These are phyloP conservation scores for Eospalax fontanierii DNA, from an alignment of 2,797 vertebrate species.

Conservation along the genomic window DNA sequence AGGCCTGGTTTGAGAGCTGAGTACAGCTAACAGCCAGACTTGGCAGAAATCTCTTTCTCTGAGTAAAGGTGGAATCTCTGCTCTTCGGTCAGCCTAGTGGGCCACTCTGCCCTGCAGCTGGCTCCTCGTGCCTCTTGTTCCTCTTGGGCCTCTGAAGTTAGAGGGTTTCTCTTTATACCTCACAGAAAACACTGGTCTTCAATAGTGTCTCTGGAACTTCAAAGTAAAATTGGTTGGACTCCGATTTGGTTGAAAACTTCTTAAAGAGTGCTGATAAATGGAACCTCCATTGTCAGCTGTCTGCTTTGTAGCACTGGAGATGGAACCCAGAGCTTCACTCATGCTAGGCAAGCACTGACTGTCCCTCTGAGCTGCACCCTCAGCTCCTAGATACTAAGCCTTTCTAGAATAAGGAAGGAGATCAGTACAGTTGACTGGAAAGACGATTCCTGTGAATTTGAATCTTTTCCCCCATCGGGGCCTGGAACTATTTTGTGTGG, in stretches of 20 bases:
- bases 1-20: not conserved
- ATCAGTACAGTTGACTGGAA: not conserved
- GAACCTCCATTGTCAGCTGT: accelerated
- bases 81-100: not conserved
- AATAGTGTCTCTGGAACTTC: not conserved
- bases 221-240: not conserved
- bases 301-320: not conserved
- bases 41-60: not conserved
- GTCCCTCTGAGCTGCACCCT: not conserved
- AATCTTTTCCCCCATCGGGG: not conserved
- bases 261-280: not conserved
- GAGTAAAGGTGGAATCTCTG: not conserved
- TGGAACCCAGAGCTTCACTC: not conserved
- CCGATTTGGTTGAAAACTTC: not conserved
- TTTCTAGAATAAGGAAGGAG: not conserved
- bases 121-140: not conserved
- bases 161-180: not conserved
- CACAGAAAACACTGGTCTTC: not conserved
- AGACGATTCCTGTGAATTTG: not conserved
- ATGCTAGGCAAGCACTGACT: not conserved
- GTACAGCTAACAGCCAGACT: not conserved
- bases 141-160: not conserved
- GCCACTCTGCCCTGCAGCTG: too few species aligned
- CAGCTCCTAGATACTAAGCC: not conserved
- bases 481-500: not conserved